These are phyloP conservation scores for Agriopis aurantiaria DNA, from an alignment of 2,888 invertebrate species.

Conservation along the genomic window DNA sequence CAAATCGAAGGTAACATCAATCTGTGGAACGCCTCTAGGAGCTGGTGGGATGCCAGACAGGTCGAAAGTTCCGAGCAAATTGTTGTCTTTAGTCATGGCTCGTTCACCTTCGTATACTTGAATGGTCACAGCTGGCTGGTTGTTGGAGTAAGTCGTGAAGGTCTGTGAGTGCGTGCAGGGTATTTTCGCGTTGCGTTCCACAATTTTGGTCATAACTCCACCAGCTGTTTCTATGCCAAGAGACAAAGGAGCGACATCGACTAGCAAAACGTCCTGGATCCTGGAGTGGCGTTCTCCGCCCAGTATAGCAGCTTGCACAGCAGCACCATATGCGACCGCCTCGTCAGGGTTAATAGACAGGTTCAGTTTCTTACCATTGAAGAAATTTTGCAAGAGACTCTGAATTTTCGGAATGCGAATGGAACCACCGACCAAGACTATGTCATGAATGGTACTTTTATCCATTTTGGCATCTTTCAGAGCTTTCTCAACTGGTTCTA, in stretches of 20 bases:
- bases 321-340: slow-evolving; percentile 92
- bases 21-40: slow-evolving; percentile 88
- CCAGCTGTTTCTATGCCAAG: slow-evolving; percentile 92
- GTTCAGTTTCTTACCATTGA: slow-evolving; percentile 90
- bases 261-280: slow-evolving; percentile 88
- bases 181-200: slow-evolving; percentile 90
- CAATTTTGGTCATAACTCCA: slow-evolving; percentile 91
- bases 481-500: slow-evolving; percentile 92
- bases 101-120: slow-evolving; percentile 92
- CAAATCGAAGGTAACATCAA: slow-evolving; percentile 90
- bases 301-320: slow-evolving; percentile 90
- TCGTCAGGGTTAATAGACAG: slow-evolving; percentile 93
- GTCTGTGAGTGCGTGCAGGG: slow-evolving; percentile 90
- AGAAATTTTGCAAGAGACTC: slow-evolving; percentile 90
- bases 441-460: slow-evolving; percentile 90
- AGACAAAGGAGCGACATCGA: slow-evolving; percentile 88
- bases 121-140: slow-evolving; percentile 90
- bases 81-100: slow-evolving; percentile 92
- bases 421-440: slow-evolving; percentile 93
- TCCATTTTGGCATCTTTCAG: slow-evolving; percentile 92
- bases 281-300: slow-evolving; percentile 90
- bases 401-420: slow-evolving; percentile 93
- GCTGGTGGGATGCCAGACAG: slow-evolving; percentile 89
- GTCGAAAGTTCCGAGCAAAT: slow-evolving; percentile 88
- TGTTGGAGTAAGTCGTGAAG: slow-evolving; percentile 93